These are phyloP conservation scores for Caretta caretta DNA, from an alignment of 2,113 vertebrate genomes.

Conservation along the genomic window DNA sequence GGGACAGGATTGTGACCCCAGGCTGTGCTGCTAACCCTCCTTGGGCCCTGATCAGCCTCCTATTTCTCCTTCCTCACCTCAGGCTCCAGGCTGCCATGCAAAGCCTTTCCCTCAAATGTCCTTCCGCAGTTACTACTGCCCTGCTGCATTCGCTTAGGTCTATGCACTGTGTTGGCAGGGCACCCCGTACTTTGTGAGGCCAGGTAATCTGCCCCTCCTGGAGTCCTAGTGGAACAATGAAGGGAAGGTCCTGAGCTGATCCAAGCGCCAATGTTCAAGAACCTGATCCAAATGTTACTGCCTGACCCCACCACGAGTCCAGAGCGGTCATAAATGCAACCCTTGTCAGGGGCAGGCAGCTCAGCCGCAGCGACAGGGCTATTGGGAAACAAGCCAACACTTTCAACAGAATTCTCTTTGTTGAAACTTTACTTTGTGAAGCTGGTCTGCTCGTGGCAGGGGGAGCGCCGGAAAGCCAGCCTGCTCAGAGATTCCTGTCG, in stretches of 20 bases:
- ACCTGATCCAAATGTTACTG: not conserved
- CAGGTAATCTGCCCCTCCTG: not conserved
- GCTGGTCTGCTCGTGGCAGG: conserved; percentile 34
- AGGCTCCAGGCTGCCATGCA: not conserved
- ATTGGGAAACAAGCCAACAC: conserved; percentile 16
- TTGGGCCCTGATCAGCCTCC: not conserved
- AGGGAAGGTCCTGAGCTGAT: not conserved
- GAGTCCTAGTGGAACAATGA: not conserved
- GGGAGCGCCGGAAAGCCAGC: conserved; percentile 58
- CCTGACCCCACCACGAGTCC: not conserved
- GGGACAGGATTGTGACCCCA: not conserved
- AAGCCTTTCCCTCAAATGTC: not conserved
- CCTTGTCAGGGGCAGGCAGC: not conserved
- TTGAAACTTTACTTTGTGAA: conserved; percentile 54
- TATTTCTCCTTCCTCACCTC: not conserved
- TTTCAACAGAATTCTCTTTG: conserved; percentile 52
- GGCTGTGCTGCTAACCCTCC: not conserved
- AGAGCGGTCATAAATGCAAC: not conserved
- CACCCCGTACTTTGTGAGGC: not conserved
- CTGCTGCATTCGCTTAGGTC: not conserved
- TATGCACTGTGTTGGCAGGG: not conserved
- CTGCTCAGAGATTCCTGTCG: conserved; percentile 66
- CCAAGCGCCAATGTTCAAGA: not conserved
- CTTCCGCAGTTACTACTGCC: not conserved
- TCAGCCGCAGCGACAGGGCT: not conserved